Evolutionary conservation across 2,888 invertebrate genomes (phyloP).

Genomic region (Calliopum simillimum): DNA sequence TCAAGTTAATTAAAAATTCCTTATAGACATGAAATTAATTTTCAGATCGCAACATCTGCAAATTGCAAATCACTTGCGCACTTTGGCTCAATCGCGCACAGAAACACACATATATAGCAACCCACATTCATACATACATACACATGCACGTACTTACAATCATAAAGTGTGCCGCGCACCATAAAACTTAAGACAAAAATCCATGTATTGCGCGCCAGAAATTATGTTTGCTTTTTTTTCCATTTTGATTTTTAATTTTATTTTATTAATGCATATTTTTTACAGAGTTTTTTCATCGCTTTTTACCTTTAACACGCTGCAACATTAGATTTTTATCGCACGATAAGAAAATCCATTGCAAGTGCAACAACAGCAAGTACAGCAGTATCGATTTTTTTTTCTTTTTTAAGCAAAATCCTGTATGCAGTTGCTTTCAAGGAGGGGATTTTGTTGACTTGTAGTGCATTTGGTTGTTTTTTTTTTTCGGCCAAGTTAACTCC

Average conservation of each 20-base stretch:
- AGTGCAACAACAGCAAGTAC: conserved; percentile 19
- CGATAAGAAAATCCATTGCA: conserved; percentile 33
- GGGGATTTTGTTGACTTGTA: too few relatives aligned
- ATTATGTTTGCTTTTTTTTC: not conserved
- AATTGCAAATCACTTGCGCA: conserved; percentile 36
- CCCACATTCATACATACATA: not conserved
- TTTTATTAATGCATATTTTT: conserved; percentile 1
- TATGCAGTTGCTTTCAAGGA: too few relatives aligned
- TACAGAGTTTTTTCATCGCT: not conserved
- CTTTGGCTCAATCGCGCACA: conserved; percentile 15
- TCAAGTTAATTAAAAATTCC: conserved; percentile 59
- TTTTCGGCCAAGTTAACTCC: too few relatives aligned
- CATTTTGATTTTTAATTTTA: not conserved
- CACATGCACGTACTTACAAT: not conserved
- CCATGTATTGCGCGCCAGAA: conserved; percentile 5
- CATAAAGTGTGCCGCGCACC: conserved; percentile 19
- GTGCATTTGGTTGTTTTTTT: too few relatives aligned
- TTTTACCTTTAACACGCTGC: conserved; percentile 3
- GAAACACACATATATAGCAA: not conserved
- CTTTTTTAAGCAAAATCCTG: too few relatives aligned
- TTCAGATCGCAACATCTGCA: conserved; percentile 53
- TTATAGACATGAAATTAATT: conserved; percentile 57
- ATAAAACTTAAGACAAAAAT: conserved; percentile 8
- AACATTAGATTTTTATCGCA: conserved; percentile 34
- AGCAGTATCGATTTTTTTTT: not conserved